phyloP scores from a whole-genome alignment of 2,113 vertebrate genomes.

The Cnemophilus loriae region DNA sequence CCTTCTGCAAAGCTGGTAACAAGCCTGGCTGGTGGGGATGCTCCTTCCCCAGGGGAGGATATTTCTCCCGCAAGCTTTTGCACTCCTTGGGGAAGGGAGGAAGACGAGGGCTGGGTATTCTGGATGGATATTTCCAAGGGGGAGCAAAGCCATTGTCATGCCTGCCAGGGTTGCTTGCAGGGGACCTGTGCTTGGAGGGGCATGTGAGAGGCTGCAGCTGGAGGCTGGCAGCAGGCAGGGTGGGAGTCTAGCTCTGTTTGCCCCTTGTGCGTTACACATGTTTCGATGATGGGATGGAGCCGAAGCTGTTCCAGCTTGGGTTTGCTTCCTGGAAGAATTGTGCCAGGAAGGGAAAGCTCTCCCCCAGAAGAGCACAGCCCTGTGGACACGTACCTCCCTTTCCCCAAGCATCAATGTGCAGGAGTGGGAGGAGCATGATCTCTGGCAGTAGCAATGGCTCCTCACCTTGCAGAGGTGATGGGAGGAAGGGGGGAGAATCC shows the following conservation, averaged over 20 bases:
- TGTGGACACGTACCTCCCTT: accelerated
- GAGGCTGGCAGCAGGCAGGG: background rate
- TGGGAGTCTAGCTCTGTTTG: background rate
- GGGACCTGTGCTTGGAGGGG: background rate
- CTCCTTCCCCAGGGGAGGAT: background rate
- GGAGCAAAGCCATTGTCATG: background rate
- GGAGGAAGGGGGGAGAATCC: background rate
- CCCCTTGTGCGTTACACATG: background rate
- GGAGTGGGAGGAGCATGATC: background rate
- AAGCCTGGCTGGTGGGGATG: background rate
- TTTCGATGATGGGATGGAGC: background rate
- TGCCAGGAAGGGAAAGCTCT: background rate
- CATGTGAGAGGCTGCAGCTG: background rate
- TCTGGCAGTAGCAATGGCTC: background rate
- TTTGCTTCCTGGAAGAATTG: background rate
- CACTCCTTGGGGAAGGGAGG: background rate
- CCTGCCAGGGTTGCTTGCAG: background rate
- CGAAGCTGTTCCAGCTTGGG: background rate
- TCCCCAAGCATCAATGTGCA: background rate
- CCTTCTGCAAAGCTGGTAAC: background rate
- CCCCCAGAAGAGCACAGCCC: background rate
- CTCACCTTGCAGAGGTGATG: background rate
- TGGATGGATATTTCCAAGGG: background rate
- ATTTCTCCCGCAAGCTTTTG: background rate
- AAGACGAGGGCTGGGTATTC: background rate